phyloP scores from a whole-genome alignment of 1,140 invertebrate species.

The Cryptotermes secundus region DNA sequence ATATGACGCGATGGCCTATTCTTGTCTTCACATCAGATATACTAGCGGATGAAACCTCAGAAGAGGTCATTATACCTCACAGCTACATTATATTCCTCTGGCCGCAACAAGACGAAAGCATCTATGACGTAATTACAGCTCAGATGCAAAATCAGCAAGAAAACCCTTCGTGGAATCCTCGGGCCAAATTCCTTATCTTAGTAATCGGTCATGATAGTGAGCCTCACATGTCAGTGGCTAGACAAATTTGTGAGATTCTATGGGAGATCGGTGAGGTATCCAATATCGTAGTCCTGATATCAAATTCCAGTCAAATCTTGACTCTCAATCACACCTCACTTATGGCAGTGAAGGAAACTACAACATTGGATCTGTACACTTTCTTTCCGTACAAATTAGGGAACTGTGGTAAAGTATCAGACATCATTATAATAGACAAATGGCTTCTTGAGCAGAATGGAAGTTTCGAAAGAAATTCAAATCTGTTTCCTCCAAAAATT shows the following conservation, averaged over 20 bases:
- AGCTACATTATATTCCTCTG: background rate
- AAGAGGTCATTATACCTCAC: too few species aligned
- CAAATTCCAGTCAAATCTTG: too few species aligned
- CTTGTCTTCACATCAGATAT: too few species aligned
- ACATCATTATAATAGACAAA: background rate
- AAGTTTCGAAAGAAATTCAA: background rate
- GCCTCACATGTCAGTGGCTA: background rate
- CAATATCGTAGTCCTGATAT: background rate
- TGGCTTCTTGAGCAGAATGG: background rate
- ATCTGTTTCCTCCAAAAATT: background rate
- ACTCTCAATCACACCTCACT: background rate
- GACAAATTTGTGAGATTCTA: background rate
- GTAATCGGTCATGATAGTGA: background rate
- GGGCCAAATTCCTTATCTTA: background rate
- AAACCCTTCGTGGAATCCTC: background rate
- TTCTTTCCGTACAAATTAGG: background rate
- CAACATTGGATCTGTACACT: background rate
- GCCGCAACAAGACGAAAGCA: background rate
- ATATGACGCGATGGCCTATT: too few species aligned
- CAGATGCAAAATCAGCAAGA: background rate
- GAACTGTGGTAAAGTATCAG: background rate
- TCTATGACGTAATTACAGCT: too few species aligned
- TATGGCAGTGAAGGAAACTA: background rate
- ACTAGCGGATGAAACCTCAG: too few species aligned
- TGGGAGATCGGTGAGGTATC: background rate